phyloP scores from a whole-genome alignment of 1,140 invertebrate species.

The Rhopalosiphum maidis region DNA sequence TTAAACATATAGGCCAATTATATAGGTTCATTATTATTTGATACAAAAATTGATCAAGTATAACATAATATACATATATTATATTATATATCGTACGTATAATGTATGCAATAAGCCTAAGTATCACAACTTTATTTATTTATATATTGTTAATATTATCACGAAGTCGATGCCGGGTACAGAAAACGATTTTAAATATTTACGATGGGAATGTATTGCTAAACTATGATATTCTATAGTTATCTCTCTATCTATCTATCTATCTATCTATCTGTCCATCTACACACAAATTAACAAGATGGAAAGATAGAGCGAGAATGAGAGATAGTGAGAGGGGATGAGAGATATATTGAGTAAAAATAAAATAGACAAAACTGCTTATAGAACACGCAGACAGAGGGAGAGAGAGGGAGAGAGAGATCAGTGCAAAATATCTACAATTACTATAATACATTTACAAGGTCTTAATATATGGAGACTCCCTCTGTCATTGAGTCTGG shows the following conservation, averaged over 20 bases:
- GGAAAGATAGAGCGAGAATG: not conserved
- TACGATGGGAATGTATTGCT: not conserved
- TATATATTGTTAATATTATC: not conserved
- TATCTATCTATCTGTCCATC: not conserved
- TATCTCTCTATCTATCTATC: not conserved
- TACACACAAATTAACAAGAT: not conserved
- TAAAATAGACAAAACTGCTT: not conserved
- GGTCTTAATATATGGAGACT: constrained; percentile 7
- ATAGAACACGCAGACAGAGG: not conserved
- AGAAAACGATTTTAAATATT: not conserved
- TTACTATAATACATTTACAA: constrained; percentile 23
- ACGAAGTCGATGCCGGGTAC: not conserved
- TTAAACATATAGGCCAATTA: not conserved
- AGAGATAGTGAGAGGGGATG: no score
- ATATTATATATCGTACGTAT: not conserved
- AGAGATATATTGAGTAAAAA: not conserved
- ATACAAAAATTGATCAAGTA: constrained; percentile 41
- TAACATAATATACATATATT: not conserved
- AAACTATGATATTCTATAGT: not conserved
- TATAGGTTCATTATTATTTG: not conserved
- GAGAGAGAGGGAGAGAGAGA: not conserved
- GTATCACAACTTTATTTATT: constrained; percentile 40
- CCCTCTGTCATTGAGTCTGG: not conserved
- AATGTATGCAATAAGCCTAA: constrained; percentile 15
- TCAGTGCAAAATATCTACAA: constrained; percentile 56